These are phyloP conservation scores for Scaptomyza flava DNA, from an alignment of 2,888 invertebrate species.

Conservation along the genomic window DNA sequence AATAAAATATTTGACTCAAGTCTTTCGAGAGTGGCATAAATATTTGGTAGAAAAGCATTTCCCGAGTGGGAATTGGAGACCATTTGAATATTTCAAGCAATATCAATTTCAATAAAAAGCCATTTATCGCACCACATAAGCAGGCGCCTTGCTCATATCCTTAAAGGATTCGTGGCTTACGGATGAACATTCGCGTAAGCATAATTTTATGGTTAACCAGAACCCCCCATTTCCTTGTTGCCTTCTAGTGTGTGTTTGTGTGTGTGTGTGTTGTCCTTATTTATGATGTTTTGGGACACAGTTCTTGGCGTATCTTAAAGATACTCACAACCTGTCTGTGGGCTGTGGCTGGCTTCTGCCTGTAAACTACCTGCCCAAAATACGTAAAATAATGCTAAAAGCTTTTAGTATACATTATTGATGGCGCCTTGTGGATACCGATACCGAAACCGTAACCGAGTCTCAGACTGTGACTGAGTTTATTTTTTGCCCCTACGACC, in stretches of 20 bases:
- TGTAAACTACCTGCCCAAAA: constrained; percentile 53
- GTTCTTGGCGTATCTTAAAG: constrained; percentile 65
- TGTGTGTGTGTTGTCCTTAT: constrained; percentile 35
- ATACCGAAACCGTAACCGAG: constrained; percentile 3
- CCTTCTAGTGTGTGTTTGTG: not conserved
- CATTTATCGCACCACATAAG: constrained; percentile 82
- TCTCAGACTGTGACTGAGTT: constrained; percentile 9
- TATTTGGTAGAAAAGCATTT: constrained; percentile 9
- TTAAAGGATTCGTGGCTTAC: constrained; percentile 53
- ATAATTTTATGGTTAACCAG: constrained; percentile 76
- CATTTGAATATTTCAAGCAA: constrained; percentile 78
- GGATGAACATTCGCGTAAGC: constrained; percentile 59
- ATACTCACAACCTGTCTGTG: constrained; percentile 55
- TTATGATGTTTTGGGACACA: constrained; percentile 64
- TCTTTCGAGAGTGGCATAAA: constrained; percentile 36
- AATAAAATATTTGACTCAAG: not conserved
- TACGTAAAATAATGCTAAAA: constrained; percentile 82
- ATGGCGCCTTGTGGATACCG: constrained; percentile 58
- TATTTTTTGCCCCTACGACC: constrained; percentile 14
- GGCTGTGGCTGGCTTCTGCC: constrained; percentile 34
- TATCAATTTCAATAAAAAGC: constrained; percentile 84
- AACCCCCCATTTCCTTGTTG: not conserved
- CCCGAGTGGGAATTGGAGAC: constrained; percentile 25
- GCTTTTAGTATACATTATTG: constrained; percentile 83
- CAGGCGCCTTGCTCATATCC: constrained; percentile 56